Evolutionary conservation across 2,113 vertebrate genomes (phyloP).

Genomic region (Tachysurus vachellii): DNA sequence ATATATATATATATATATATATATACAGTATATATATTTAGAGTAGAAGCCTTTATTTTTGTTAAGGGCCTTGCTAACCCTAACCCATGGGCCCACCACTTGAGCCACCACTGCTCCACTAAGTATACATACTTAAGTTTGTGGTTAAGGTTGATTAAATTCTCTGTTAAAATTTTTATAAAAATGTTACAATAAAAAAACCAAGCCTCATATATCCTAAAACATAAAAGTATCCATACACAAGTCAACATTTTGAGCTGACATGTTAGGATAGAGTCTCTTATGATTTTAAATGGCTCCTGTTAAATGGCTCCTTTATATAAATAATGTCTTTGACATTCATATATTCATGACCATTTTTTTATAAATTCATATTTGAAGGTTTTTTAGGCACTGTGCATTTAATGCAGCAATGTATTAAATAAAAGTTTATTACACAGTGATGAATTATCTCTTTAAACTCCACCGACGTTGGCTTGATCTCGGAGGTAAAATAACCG

Average conservation of each 20-base stretch:
- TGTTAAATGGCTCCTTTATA: neutral
- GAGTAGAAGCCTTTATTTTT: too few species aligned
- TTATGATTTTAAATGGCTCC: neutral
- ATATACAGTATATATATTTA: too few species aligned
- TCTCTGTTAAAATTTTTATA: neutral
- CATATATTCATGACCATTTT: neutral
- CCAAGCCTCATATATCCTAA: too few species aligned
- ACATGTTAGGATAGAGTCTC: neutral
- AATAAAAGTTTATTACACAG: neutral
- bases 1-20: too few species aligned
- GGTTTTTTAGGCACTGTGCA: neutral
- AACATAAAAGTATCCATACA: too few species aligned
- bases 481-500: constrained; percentile 25
- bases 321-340: neutral
- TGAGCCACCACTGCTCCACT: too few species aligned
- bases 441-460: constrained; percentile 8
- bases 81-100: too few species aligned
- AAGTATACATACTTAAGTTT: too few species aligned
- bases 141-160: neutral
- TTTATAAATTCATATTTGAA: neutral
- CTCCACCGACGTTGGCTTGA: neutral
- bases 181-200: neutral
- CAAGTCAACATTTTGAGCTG: neutral
- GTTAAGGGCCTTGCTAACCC: too few species aligned
- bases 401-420: neutral